Evolutionary conservation across 2,797 vertebrate species (phyloP), one percentile per base, ranked within the genome.

Genomic region (Brachyalestes nurse): DNA sequence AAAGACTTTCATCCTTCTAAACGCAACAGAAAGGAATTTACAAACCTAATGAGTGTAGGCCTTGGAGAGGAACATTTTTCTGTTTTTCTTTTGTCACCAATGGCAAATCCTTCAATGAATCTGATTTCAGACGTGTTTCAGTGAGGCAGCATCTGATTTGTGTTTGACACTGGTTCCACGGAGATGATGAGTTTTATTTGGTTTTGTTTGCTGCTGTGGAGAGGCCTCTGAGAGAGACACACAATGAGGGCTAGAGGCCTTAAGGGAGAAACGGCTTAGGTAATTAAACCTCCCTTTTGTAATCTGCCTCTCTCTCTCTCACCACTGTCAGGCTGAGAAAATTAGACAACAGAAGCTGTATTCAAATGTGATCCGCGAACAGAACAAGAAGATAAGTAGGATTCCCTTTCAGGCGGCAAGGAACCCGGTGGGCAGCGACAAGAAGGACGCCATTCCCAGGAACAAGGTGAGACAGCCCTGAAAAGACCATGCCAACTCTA

Each of bases 331-430:
- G 95, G 95, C 92, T 86, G 93, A 96, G 92, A 97, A 96, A 89
- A 87, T 97, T 79, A 94, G 90, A 84, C 93, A 92, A 82, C 96
- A 95, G 80, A 97, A 93, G 89, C 94, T 96, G 90, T 98, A 97
- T 85, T 95, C 96, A 89, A 92, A 92, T 86, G 91, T 94, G 81
- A 91, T 97, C 84, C 93, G 93, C 0, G 93, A 97, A 38, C 91
- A 95, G 77, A 99, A 97, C 90, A 95, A 93, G 95, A 96, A 84
- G 85, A 93, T 86, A 4, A 90, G 88, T 2, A 88, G 89, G 75
- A 89, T 84, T 4, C 85, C 88, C 62, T 88, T 90, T 85, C 91
- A 92, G 76, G 80, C 83, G 0, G 87, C 92, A 69, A 88, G 87
- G 53, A 95, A 94, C 60, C 81, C 84, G 55, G 80, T 87, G 85